Evolutionary conservation across 2,113 vertebrate genomes (phyloP).

Genomic region (Madoqua kirkii): DNA sequence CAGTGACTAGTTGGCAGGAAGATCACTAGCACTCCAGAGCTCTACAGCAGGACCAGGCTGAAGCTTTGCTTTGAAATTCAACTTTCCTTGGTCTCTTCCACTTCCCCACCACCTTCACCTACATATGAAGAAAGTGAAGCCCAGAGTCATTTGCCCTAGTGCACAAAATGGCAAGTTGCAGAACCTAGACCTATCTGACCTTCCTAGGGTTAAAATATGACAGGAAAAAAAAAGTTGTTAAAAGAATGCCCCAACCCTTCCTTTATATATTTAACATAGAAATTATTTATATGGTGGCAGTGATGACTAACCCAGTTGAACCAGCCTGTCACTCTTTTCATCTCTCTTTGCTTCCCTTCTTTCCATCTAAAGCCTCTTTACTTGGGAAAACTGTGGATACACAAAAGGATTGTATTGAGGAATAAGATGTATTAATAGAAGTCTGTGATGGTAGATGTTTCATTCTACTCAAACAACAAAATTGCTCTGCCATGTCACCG

Average conservation of each 20-base stretch:
- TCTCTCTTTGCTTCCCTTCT: not conserved
- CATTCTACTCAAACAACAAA: not conserved
- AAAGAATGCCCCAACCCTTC: not conserved
- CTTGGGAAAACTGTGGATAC: not conserved
- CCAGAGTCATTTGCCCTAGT: not conserved
- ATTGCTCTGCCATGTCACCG: not conserved
- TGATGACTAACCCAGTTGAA: too few relatives aligned
- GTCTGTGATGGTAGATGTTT: accelerated
- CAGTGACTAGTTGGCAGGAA: not conserved
- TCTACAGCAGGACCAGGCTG: not conserved
- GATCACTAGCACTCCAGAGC: not conserved
- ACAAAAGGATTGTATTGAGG: not conserved
- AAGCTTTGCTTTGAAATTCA: not conserved
- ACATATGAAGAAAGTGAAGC: not conserved
- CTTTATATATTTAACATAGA: accelerated
- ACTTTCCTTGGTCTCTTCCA: not conserved
- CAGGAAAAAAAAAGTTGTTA: not conserved
- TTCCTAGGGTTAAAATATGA: not conserved
- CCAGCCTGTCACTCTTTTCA: not conserved
- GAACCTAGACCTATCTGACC: not conserved
- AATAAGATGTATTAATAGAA: not conserved
- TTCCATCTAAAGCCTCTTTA: not conserved
- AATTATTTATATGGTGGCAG: too few relatives aligned
- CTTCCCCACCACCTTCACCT: not conserved
- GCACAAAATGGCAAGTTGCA: not conserved